Evolutionary conservation across 53 echinoderm and acorn worm species (phyloP).

Genomic region (Holothuria leucospilota): DNA sequence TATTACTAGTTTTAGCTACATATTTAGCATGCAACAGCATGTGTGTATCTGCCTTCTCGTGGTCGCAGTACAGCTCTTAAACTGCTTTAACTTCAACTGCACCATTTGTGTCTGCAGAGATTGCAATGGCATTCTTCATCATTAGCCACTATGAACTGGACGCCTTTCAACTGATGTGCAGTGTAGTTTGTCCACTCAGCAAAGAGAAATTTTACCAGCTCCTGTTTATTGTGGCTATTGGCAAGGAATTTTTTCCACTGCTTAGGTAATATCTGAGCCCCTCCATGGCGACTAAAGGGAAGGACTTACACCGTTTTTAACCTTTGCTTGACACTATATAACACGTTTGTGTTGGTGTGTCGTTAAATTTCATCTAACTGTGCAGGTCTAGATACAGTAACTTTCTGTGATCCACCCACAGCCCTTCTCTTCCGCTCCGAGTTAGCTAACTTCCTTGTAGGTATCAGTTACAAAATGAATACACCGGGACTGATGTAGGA

Average conservation of each 20-base stretch:
- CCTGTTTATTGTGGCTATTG: slow-evolving; percentile 55
- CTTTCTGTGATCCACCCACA: slow-evolving; percentile 55
- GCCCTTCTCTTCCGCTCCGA: slow-evolving; percentile 65
- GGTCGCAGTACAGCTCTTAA: slow-evolving; percentile 22
- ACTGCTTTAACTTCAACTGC: slow-evolving; percentile 5
- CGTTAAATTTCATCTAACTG: too few relatives aligned
- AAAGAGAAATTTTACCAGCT: slow-evolving; percentile 63
- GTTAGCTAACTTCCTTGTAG: slow-evolving; percentile 62
- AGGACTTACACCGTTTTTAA: too few relatives aligned
- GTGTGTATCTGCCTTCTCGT: slow-evolving; percentile 50
- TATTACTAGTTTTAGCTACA: slow-evolving; percentile 3
- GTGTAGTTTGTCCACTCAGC: slow-evolving; percentile 37
- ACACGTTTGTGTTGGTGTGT: too few relatives aligned
- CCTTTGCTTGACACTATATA: too few relatives aligned
- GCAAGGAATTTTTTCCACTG: slow-evolving; percentile 67
- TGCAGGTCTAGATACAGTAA: slow-evolving; percentile 13
- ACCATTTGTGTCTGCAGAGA: neutral
- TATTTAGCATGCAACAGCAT: slow-evolving; percentile 67
- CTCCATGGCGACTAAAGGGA: too few relatives aligned
- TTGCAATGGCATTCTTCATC: slow-evolving; percentile 34
- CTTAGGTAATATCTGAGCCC: slow-evolving; percentile 45
- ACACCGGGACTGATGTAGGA: neutral
- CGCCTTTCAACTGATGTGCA: neutral
- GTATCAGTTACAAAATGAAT: slow-evolving; percentile 80
- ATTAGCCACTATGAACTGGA: slow-evolving; percentile 13